A percentile compares a stretch with the other conserved stretches of the same genome.
phyloP scores from a whole-genome alignment of 2,797 vertebrate species.

The Anguilla obscura region DNA sequence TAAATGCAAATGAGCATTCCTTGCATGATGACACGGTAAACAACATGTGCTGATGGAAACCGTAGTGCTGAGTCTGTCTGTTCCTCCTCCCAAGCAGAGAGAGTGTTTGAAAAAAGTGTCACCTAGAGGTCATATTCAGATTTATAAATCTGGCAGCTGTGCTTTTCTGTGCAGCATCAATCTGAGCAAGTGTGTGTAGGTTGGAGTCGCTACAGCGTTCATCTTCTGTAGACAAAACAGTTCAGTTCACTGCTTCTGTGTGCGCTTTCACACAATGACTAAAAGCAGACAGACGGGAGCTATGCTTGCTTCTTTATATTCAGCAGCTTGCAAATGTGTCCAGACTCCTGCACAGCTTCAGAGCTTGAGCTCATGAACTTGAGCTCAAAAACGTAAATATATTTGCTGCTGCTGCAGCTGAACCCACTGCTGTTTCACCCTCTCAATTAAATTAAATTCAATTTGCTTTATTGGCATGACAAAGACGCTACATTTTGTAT shows the following conservation, averaged over 20 bases:
- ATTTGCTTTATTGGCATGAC: background rate
- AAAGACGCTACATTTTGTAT: background rate
- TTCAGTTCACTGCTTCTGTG: background rate
- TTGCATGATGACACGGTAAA: background rate
- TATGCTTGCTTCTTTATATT: background rate
- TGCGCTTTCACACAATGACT: background rate
- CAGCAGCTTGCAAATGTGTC: background rate
- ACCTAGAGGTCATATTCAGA: background rate
- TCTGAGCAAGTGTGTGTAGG: background rate
- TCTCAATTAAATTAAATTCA: background rate
- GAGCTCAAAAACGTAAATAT: background rate
- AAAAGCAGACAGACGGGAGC: background rate
- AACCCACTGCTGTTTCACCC: background rate
- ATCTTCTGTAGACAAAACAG: background rate
- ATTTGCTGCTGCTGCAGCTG: background rate
- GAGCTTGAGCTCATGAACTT: background rate
- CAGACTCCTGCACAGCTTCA: too few species aligned
- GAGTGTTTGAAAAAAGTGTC: background rate
- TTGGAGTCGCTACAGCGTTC: background rate
- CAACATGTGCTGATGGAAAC: background rate
- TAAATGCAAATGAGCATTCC: background rate
- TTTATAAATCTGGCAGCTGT: background rate
- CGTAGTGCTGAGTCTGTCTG: background rate
- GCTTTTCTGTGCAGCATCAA: slow-evolving; percentile 2
- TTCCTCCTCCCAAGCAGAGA: background rate